phyloP scores from a whole-genome alignment of 2,113 vertebrate genomes.

The Chinchilla lanigera region DNA sequence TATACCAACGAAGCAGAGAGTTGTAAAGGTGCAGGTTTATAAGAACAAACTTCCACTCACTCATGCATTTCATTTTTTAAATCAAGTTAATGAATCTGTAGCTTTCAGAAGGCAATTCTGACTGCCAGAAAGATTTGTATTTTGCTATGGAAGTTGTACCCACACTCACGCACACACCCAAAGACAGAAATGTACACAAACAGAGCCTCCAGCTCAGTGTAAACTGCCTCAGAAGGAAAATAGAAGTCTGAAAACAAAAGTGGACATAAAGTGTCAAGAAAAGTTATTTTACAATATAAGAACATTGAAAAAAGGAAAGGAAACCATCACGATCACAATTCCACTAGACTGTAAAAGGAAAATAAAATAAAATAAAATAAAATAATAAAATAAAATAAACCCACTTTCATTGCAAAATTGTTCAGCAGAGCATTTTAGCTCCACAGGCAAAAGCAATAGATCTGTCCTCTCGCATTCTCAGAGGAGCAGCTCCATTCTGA shows the following conservation, averaged over 20 bases:
- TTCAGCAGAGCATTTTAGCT: background rate
- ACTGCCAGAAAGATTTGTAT: background rate
- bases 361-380: background rate
- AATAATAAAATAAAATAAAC: background rate
- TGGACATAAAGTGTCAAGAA: background rate
- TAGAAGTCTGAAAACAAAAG: background rate
- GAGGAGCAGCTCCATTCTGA: background rate
- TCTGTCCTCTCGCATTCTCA: background rate
- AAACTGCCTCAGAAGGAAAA: background rate
- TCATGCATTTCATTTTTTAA: background rate
- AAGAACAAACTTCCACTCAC: background rate
- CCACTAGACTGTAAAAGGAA: background rate
- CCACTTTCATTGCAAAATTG: background rate
- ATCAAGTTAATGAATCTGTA: background rate
- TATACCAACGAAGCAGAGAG: background rate
- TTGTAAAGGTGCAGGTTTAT: background rate
- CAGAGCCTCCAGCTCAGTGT: background rate
- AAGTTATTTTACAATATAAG: background rate
- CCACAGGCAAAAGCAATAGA: background rate
- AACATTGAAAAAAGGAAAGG: background rate
- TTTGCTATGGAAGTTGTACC: background rate
- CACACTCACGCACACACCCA: background rate
- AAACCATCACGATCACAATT: background rate
- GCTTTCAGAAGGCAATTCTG: background rate
- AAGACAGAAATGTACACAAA: rapidly evolving